These are phyloP conservation scores for Gadopsis marmoratus DNA, from an alignment of 2,797 vertebrate genomes.

Conservation along the genomic window DNA sequence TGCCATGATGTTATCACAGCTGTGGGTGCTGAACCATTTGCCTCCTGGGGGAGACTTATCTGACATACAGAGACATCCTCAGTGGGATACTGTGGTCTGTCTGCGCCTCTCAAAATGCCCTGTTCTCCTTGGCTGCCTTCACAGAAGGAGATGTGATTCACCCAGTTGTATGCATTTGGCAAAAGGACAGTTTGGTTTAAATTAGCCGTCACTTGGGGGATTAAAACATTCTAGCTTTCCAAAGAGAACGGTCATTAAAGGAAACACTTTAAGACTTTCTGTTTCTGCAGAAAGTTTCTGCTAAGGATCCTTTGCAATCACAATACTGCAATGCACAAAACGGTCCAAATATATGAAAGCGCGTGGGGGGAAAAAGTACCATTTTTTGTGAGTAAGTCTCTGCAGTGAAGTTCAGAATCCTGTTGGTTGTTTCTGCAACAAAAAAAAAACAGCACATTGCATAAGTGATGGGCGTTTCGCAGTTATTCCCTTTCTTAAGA, in stretches of 20 bases:
- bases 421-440: constrained; percentile 19
- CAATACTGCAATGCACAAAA: constrained; percentile 1
- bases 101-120: constrained; percentile 53
- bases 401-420: constrained; percentile 27
- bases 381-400: constrained; percentile 47
- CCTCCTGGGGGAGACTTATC: constrained; percentile 63
- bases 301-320: not conserved
- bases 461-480: not conserved
- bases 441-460: not conserved
- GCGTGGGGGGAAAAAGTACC: constrained; percentile 55
- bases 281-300: not conserved
- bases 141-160: constrained; percentile 45
- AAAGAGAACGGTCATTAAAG: not conserved
- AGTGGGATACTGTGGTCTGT: constrained; percentile 53
- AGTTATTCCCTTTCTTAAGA: not conserved
- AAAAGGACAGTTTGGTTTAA: constrained; percentile 23
- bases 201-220: constrained; percentile 17
- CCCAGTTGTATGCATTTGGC: constrained; percentile 26
- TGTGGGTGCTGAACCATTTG: constrained; percentile 84
- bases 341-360: not conserved
- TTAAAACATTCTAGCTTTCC: not conserved
- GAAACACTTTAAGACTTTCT: not conserved
- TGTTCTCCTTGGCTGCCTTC: constrained; percentile 64
- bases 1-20: constrained; percentile 84
- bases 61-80: constrained; percentile 56